These are phyloP conservation scores for Panagrolaimus sp. DNA, from an alignment of 1,140 invertebrate species.

Conservation along the genomic window DNA sequence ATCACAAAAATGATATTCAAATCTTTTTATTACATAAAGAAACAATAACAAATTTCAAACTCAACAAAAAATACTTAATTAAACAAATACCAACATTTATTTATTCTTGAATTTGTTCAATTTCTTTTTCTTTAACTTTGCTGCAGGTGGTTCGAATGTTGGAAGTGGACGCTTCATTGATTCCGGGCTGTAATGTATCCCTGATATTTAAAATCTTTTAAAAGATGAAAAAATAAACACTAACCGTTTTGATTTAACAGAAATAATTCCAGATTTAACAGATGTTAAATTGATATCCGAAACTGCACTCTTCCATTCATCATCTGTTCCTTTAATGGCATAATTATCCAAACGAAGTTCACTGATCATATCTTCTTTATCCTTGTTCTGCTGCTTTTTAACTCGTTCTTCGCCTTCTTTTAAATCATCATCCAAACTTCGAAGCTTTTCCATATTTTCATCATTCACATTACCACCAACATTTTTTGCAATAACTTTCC, in stretches of 20 bases:
- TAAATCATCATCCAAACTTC: slow-evolving; percentile 42
- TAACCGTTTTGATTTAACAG: slow-evolving; percentile 29
- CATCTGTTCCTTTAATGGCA: slow-evolving; percentile 32
- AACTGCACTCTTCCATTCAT: slow-evolving; percentile 32
- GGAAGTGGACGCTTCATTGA: slow-evolving; percentile 2
- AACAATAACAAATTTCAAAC: too few species aligned
- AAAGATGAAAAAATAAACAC: slow-evolving; percentile 10
- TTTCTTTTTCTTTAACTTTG: slow-evolving; percentile 11
- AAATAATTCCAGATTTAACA: slow-evolving; percentile 34
- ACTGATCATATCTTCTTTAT: slow-evolving; percentile 24
- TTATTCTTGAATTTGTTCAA: slow-evolving; percentile 11
- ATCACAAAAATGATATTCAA: too few species aligned
- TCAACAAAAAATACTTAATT: too few species aligned
- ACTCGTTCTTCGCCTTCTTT: slow-evolving; percentile 42
- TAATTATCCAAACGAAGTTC: slow-evolving; percentile 32
- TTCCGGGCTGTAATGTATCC: background rate
- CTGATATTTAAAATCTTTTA: background rate
- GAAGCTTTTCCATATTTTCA: slow-evolving; percentile 57
- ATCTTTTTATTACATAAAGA: too few species aligned
- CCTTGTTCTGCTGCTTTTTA: slow-evolving; percentile 30
- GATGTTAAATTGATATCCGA: slow-evolving; percentile 24
- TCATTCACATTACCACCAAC: background rate
- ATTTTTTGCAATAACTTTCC: background rate
- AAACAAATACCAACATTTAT: background rate
- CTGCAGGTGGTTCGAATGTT: background rate